Conservation (phyloP, 2,797 vertebrate species). For the Scleropages formosus region DNA sequence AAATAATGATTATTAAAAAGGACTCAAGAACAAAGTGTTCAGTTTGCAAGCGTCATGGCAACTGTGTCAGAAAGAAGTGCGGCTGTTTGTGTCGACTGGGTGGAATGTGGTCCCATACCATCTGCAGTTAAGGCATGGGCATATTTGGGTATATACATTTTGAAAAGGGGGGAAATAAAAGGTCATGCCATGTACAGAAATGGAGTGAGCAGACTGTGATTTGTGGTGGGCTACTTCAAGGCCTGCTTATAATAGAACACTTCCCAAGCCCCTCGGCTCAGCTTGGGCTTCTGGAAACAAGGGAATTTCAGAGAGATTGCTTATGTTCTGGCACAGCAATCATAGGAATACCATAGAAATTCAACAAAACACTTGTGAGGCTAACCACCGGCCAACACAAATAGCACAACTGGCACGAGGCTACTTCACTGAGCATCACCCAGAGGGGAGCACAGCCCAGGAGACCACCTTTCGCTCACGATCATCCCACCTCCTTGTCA, state of each 20-base stretch:
- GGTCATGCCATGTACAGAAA: not conserved
- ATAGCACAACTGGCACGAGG: not conserved
- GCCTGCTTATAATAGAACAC: constrained; percentile 20
- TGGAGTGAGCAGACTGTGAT: not conserved
- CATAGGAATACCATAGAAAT: not conserved
- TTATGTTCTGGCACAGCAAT: not conserved
- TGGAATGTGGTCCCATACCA: too few relatives aligned
- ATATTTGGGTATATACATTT: too few relatives aligned
- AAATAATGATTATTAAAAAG: too few relatives aligned
- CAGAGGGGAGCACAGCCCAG: too few relatives aligned
- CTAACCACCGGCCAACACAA: not conserved
- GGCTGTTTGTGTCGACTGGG: too few relatives aligned
- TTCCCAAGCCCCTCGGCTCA: not conserved
- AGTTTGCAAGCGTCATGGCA: not conserved
- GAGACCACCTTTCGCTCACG: too few relatives aligned
- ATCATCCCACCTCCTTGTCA: too few relatives aligned
- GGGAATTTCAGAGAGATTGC: not conserved
- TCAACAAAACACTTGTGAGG: not conserved
- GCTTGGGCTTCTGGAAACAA: not conserved
- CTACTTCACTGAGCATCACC: not conserved
- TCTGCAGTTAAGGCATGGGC: too few relatives aligned
- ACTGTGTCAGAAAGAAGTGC: not conserved
- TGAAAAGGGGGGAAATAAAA: too few relatives aligned
- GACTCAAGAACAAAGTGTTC: too few relatives aligned
- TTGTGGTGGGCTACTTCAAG: not conserved